phyloP scores from a whole-genome alignment of 1,140 invertebrate genomes.

The Panagrolaimus sp. region DNA sequence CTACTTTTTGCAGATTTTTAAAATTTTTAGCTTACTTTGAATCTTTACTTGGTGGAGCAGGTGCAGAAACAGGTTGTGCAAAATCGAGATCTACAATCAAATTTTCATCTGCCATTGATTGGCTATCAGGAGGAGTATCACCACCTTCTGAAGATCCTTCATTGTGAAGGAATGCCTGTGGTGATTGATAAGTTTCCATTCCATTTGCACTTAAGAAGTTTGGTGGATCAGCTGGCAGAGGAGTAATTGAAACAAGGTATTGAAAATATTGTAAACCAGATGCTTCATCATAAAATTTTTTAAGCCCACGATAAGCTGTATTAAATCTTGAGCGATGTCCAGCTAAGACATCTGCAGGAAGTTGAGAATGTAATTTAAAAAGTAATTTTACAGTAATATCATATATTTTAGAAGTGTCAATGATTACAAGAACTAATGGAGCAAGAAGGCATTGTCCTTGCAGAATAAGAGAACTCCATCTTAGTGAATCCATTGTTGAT shows the following conservation, averaged over 20 bases:
- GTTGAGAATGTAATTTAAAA: constrained; percentile 84
- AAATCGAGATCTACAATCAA: constrained; percentile 50
- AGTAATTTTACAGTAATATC: constrained; percentile 91
- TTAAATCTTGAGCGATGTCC: constrained; percentile 86
- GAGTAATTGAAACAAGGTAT: constrained; percentile 84
- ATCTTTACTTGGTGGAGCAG: constrained; percentile 19
- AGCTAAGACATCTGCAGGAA: constrained; percentile 80
- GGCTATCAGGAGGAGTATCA: constrained; percentile 64
- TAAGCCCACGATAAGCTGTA: constrained; percentile 80
- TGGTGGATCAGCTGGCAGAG: constrained; percentile 84
- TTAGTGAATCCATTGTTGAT: constrained; percentile 74
- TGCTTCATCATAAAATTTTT: constrained; percentile 85
- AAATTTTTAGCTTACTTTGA: not conserved
- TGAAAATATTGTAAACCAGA: constrained; percentile 94
- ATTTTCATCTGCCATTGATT: constrained; percentile 53
- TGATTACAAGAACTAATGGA: constrained; percentile 91
- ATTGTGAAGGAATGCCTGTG: constrained; percentile 78
- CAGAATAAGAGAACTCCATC: constrained; percentile 91
- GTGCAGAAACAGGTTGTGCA: constrained; percentile 30
- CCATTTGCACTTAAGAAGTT: constrained; percentile 90
- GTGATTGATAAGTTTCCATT: constrained; percentile 83
- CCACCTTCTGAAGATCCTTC: constrained; percentile 64
- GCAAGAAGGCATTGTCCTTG: constrained; percentile 90
- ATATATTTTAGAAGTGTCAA: constrained; percentile 87
- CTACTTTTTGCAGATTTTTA: too few relatives aligned